Evolutionary conservation across 2,888 invertebrate species (phyloP), one percentile per base, ranked within the genome.

Genomic region (Lasioglossum vierecki): DNA sequence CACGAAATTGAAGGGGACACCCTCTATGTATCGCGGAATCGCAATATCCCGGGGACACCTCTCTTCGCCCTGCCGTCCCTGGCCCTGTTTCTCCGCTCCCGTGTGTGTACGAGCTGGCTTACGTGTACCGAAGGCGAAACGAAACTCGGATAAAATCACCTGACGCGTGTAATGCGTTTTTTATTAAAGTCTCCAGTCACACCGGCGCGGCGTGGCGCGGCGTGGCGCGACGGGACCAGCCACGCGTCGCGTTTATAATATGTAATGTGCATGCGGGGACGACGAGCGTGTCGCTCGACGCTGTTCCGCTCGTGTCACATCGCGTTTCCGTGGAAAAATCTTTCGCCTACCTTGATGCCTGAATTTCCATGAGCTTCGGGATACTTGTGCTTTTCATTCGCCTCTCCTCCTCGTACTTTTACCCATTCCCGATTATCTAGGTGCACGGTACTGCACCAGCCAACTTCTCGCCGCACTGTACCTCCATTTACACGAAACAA

Each of bases 161-260:
- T 92, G 93, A 93, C 92, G 93, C 93, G 93, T 92, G 92, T 93
- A 93, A 93, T 93, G 93, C 93, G 93, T 91, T 93, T 93, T 93
- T 93, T 93, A 93, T 93, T 93, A 93, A 93, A 93, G 87, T 90
- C 90, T 85, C 88, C 80, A 85, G 89, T 80, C 88, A 73, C 85
- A 76, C 84, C 73, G 66, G 30, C 74, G 35, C 35, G 26, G 30
- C 46, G 82, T 63, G 66, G 30, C 74, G 35, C 35, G 26, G 30
- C 46, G 82, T 63, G 71, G 39, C 76, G 66, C 41, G 53, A 30
- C 72, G 63, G 63, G 13, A 30, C 70, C 72, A 66, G 22, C 30
- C 79, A 70, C 46, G 81, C 75, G 74, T 80, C 82, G 81, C 86
- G 80, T 86, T 85, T 89, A 82, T 80, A 63, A 80, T 83, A 83